phyloP scores from a whole-genome alignment of 2,888 invertebrate species.

The Cataglyphis altisquamis region DNA sequence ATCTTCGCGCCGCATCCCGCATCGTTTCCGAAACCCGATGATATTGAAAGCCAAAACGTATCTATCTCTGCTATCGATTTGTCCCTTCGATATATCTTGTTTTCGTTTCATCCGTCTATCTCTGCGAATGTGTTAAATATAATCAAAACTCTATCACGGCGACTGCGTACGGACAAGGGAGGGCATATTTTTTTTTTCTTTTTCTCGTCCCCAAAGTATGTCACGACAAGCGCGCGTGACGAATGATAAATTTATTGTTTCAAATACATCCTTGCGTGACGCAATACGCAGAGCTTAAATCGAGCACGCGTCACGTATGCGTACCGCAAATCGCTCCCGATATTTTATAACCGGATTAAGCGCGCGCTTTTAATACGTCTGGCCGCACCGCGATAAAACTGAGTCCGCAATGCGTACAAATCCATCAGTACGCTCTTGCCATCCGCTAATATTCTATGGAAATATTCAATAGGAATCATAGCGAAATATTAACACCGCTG shows the following conservation, averaged over 20 bases:
- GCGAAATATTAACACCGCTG: background rate
- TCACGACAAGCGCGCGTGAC: slow-evolving; percentile 11
- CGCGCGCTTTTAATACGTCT: slow-evolving; percentile 31
- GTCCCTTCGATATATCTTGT: background rate
- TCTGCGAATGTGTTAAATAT: background rate
- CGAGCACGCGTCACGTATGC: background rate
- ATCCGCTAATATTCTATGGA: background rate
- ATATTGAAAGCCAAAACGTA: slow-evolving; percentile 29
- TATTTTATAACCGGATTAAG: slow-evolving; percentile 50
- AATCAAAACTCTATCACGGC: slow-evolving; percentile 47
- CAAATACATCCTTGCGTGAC: slow-evolving; percentile 14
- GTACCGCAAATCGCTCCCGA: slow-evolving; percentile 3
- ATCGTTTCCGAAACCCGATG: slow-evolving; percentile 5
- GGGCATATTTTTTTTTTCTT: background rate
- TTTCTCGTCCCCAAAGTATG: background rate
- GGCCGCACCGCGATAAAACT: background rate
- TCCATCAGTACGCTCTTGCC: background rate
- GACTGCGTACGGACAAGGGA: background rate
- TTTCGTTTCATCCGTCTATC: slow-evolving; percentile 19
- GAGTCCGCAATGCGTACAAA: slow-evolving; percentile 2
- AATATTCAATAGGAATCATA: slow-evolving; percentile 18
- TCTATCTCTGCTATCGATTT: background rate
- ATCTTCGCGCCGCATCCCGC: background rate
- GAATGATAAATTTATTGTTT: slow-evolving; percentile 54
- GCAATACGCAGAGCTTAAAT: slow-evolving; percentile 27